Base-by-base conservation (phyloP, 1,140 invertebrate species). In the Homarus americanus region DNA sequence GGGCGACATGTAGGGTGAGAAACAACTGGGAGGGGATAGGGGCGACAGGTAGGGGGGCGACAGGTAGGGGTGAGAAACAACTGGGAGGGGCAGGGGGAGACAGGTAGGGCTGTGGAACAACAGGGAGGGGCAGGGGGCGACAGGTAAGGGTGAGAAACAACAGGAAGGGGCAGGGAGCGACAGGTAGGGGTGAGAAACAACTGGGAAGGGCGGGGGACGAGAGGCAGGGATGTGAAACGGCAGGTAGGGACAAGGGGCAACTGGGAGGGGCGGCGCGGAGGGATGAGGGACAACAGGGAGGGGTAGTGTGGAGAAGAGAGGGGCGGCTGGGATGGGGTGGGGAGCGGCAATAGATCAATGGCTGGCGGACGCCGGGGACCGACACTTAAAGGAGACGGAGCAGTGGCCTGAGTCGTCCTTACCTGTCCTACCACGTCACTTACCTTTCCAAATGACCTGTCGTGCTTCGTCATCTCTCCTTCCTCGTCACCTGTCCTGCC, bases 341-440 rank as follows among this genome's bases (percentile, higher is more conserved):
- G 79, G 20, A 32, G 3, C 49, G 79, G 79, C 79, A 63, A 82
- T 82, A 82, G 79, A 82, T 82, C 79, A 82, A 82, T 82, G 79
- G 36, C 44, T 82, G 79, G 36, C 44, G 79, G 34, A 82, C 79
- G 79, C 79, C 38, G 79, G 79, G 76, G 79, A 82, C 79, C 79
- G 32, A 82, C 79, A 82, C 53, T 82, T 82, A 82, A 82, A 82
- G 79, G 79, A 82, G 79, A 82, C 79, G 63, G 79, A 82, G 63
- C 79, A 82, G 10, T 10, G n/a, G 28, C 79, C 79, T 82, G 79
- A 82, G 79, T 82, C 49, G 49, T 34, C 79, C 79, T 34, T 24
- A 36, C 79, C 53, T 58, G 79, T 28, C n/a, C n/a, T 12, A 4
- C 32, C n/a, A 69, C 32, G 63, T 69, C 63, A 63, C 63, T n/a